phyloP scores from a whole-genome alignment of 1,140 invertebrate genomes.

The Magallana angulata region DNA sequence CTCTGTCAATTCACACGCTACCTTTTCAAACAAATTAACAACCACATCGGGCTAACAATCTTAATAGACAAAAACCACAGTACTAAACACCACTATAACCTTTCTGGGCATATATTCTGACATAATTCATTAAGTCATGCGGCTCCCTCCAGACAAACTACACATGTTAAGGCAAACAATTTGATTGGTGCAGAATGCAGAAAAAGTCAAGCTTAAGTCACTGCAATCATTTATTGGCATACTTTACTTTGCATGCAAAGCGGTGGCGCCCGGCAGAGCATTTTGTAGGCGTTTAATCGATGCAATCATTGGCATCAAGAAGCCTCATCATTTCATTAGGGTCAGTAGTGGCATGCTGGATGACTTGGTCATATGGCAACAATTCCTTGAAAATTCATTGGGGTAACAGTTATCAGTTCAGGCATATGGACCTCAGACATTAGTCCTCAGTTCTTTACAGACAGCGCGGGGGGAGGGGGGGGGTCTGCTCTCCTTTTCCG shows the following conservation, averaged over 20 bases:
- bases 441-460: conserved; percentile 42
- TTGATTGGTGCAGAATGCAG: neutral
- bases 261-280: conserved; percentile 35
- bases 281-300: conserved; percentile 48
- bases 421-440: conserved; percentile 42
- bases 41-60: neutral
- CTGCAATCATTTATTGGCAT: conserved; percentile 42
- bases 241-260: conserved; percentile 49
- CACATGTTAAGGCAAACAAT: neutral
- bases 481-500: neutral
- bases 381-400: conserved; percentile 41
- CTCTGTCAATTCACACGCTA: neutral
- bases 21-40: neutral
- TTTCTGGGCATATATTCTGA: no score
- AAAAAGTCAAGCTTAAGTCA: neutral
- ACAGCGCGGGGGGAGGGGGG: conserved; percentile 33
- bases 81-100: neutral
- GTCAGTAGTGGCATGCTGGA: conserved; percentile 24
- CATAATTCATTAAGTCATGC: no score
- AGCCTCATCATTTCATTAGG: conserved; percentile 45
- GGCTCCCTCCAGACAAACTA: neutral
- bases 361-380: conserved; percentile 45
- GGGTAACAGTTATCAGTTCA: conserved; percentile 38
- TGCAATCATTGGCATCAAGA: neutral
- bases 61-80: neutral